A percentile compares a stretch with the other conserved stretches of the same genome.
Evolutionary conservation across 2,797 vertebrate species (phyloP).

Genomic region (Ctenopoma multispine): DNA sequence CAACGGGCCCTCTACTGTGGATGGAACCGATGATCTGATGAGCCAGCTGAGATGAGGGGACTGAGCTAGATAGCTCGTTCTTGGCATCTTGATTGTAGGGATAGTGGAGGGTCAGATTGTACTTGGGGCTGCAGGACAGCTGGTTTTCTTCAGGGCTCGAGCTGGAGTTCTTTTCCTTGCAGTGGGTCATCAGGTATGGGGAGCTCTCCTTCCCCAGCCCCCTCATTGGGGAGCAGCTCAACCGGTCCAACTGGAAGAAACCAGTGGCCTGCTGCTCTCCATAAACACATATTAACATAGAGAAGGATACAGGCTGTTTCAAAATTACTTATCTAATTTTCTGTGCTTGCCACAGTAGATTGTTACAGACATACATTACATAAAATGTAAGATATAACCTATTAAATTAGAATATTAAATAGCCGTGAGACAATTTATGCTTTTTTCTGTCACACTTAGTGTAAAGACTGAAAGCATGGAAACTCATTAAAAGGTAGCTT

Average conservation of each 20-base stretch:
- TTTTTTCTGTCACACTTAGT: too few species aligned
- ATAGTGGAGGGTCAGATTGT: slow-evolving; percentile 86
- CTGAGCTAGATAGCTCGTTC: slow-evolving; percentile 74
- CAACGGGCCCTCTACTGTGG: slow-evolving; percentile 80
- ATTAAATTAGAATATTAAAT: too few species aligned
- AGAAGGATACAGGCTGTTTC: too few species aligned
- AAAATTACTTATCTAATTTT: not conserved
- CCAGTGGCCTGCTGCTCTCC: slow-evolving; percentile 75
- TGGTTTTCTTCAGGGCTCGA: slow-evolving; percentile 84
- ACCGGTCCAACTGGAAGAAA: slow-evolving; percentile 84
- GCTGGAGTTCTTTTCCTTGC: slow-evolving; percentile 83
- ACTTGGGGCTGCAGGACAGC: slow-evolving; percentile 81
- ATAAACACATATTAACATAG: slow-evolving; percentile 15
- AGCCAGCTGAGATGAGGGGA: slow-evolving; percentile 82
- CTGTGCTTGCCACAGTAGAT: not conserved
- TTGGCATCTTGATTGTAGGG: slow-evolving; percentile 84
- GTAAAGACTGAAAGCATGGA: too few species aligned
- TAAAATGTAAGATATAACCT: too few species aligned
- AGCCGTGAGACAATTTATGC: too few species aligned
- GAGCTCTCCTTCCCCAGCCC: slow-evolving; percentile 86
- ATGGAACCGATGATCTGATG: slow-evolving; percentile 87
- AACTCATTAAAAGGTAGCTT: too few species aligned
- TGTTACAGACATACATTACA: too few species aligned
- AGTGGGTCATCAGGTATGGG: slow-evolving; percentile 47
- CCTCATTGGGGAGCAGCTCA: slow-evolving; percentile 84